Percentiles rank a stretch among this genome's conserved stretches.
Conservation (phyloP, 30 jellyfish, hydroid and myxozoan species). For the Hydractinia symbiolongicarpus region DNA sequence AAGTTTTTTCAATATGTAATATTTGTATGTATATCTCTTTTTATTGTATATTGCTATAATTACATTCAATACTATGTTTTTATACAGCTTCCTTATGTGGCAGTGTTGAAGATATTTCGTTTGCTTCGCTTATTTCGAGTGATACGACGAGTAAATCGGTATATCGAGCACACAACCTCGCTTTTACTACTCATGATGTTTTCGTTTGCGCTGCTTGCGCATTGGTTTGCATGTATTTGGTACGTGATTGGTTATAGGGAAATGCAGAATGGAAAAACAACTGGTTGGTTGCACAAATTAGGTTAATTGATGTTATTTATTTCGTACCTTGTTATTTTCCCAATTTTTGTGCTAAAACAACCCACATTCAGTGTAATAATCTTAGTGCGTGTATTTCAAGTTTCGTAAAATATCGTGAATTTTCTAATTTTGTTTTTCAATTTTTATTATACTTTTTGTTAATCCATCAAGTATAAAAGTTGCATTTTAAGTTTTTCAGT, state of each 20-base stretch:
- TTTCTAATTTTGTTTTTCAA: neutral
- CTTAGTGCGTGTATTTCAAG: neutral
- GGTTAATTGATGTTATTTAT: slow-evolving; percentile 32
- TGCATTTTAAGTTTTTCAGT: no score
- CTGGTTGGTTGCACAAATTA: slow-evolving; percentile 76
- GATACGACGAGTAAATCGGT: slow-evolving; percentile 73
- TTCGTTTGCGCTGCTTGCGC: slow-evolving; percentile 87
- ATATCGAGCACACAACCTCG: slow-evolving; percentile 71
- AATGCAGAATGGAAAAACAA: slow-evolving; percentile 30
- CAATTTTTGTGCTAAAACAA: no score
- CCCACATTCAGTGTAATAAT: no score
- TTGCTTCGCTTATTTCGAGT: slow-evolving; percentile 71
- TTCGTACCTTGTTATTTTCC: no score
- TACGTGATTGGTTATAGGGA: slow-evolving; percentile 86
- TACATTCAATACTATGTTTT: neutral
- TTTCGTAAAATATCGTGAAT: neutral
- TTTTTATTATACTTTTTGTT: no score
- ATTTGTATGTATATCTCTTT: no score
- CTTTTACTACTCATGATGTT: slow-evolving; percentile 73
- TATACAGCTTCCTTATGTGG: slow-evolving; percentile 52
- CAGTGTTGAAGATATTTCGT: slow-evolving; percentile 75
- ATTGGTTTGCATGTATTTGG: slow-evolving; percentile 96
- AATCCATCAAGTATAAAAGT: no score
- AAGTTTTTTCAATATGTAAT: no score
- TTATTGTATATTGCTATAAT: no score